Conservation (phyloP, 2,113 vertebrate genomes). For the Laticauda colubrina region DNA sequence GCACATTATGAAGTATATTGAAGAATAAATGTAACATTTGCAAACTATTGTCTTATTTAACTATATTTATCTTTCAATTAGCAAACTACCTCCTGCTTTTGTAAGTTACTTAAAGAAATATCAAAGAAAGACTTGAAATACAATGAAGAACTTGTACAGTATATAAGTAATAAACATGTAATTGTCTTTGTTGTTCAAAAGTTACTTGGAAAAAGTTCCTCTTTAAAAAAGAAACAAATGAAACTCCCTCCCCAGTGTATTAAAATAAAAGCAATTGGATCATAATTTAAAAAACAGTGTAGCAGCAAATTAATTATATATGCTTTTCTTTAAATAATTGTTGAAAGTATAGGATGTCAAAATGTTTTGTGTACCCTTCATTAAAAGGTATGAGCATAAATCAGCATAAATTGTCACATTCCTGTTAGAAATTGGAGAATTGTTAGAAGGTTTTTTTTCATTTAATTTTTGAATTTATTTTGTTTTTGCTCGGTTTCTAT, state of each 20-base stretch:
- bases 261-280: constrained; percentile 28
- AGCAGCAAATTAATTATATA: constrained; percentile 59
- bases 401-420: neutral
- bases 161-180: constrained; percentile 71
- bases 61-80: constrained; percentile 74
- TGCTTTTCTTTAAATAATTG: constrained; percentile 60
- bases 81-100: constrained; percentile 71
- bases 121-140: constrained; percentile 68
- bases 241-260: neutral
- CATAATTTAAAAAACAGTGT: constrained; percentile 50
- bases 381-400: constrained; percentile 7
- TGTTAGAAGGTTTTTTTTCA: neutral
- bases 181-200: constrained; percentile 56
- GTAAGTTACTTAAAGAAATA: constrained; percentile 72
- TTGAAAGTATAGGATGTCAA: constrained; percentile 38
- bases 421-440: neutral
- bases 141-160: constrained; percentile 71
- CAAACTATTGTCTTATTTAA: constrained; percentile 69
- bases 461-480: neutral
- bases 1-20: constrained; percentile 50
- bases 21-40: constrained; percentile 66
- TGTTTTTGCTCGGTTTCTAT: neutral
- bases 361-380: constrained; percentile 44
- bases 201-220: constrained; percentile 43
- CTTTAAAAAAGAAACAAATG: constrained; percentile 35